Evolutionary conservation across 1,140 invertebrate genomes (phyloP).

Genomic region (Brachionus angularis): DNA sequence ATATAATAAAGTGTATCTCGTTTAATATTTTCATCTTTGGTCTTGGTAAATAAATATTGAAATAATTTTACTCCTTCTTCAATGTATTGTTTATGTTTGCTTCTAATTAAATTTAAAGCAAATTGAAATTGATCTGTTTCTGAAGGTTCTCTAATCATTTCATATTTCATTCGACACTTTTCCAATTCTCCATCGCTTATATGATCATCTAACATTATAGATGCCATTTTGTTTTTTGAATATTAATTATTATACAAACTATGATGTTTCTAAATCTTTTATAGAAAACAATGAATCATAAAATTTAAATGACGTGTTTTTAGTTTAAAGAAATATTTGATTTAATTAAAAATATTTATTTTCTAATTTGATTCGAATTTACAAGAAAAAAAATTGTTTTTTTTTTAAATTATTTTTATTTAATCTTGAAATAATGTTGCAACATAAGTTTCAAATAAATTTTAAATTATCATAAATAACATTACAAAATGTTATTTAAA

Average conservation of each 20-base stretch:
- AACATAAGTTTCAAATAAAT: too few relatives aligned
- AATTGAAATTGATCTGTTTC: slow-evolving; percentile 39
- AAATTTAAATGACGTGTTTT: too few relatives aligned
- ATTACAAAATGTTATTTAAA: too few relatives aligned
- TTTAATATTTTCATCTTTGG: slow-evolving; percentile 36
- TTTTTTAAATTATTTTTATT: too few relatives aligned
- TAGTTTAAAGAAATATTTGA: too few relatives aligned
- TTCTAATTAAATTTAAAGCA: slow-evolving; percentile 36
- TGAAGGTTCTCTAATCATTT: not conserved
- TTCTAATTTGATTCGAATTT: too few relatives aligned
- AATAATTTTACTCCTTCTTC: slow-evolving; percentile 27
- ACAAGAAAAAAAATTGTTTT: too few relatives aligned
- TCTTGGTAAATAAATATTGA: slow-evolving; percentile 23
- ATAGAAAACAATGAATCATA: too few relatives aligned
- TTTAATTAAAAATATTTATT: too few relatives aligned
- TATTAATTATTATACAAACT: not conserved
- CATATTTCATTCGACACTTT: slow-evolving; percentile 5
- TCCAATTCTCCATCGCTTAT: slow-evolving; percentile 20
- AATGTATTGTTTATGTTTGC: not conserved
- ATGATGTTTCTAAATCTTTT: not conserved
- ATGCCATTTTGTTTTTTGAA: slow-evolving; percentile 18
- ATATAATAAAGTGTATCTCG: slow-evolving; percentile 42
- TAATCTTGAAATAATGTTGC: too few relatives aligned
- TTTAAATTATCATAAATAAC: too few relatives aligned
- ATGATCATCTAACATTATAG: slow-evolving; percentile 28